Conservation (phyloP, 37 sponge, comb jelly and placozoan genomes). For the Hormiphora californensis region DNA sequence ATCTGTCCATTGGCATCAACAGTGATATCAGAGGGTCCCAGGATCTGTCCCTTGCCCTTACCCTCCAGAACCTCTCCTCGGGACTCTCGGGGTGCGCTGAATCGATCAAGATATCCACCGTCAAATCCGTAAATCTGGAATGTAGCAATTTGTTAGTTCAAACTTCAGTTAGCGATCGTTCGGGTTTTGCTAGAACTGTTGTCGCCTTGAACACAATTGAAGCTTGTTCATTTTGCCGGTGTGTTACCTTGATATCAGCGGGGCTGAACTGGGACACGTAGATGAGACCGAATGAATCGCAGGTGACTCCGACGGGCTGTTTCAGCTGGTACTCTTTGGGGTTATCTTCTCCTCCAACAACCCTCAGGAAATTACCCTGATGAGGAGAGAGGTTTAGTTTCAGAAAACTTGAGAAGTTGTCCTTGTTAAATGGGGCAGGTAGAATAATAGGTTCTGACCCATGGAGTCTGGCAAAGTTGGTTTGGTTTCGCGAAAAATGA, state of each 20-base stretch:
- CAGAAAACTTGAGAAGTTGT: not conserved
- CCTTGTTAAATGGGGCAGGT: not conserved
- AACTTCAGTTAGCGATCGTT: not conserved
- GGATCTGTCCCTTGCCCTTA: constrained; percentile 46
- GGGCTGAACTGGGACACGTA: constrained; percentile 45
- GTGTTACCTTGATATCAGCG: constrained; percentile 28
- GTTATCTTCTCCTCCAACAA: not conserved
- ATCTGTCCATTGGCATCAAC: constrained; percentile 45
- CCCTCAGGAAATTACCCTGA: constrained; percentile 54
- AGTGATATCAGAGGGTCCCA: constrained; percentile 48
- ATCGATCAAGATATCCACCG: constrained; percentile 28
- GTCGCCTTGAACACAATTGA: too few relatives aligned
- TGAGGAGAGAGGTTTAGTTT: not conserved
- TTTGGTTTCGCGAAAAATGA: too few relatives aligned
- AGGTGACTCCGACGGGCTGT: constrained; percentile 40
- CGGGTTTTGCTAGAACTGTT: too few relatives aligned
- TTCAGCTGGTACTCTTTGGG: constrained; percentile 10
- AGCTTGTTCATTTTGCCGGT: too few relatives aligned
- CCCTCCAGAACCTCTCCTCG: too few relatives aligned
- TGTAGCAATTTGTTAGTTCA: not conserved
- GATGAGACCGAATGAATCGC: constrained; percentile 49
- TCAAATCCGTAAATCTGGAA: constrained; percentile 18
- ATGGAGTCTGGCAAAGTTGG: too few relatives aligned
- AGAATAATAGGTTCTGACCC: too few relatives aligned
- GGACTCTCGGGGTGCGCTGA: too few relatives aligned